Evolutionary conservation across 2,797 vertebrate genomes (phyloP).

Genomic region (Pristis pectinata): DNA sequence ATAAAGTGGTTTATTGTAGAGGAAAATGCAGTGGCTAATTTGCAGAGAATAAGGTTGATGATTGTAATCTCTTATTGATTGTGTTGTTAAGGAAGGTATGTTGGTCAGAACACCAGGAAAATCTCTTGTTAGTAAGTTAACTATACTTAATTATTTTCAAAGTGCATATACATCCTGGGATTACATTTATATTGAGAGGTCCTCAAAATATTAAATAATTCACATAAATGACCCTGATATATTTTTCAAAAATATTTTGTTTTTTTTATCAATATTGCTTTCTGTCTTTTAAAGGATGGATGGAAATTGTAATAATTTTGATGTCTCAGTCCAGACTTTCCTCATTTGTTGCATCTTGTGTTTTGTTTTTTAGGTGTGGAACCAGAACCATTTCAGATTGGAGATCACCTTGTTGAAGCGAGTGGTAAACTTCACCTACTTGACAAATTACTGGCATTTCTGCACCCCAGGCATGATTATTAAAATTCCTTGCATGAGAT

Average conservation of each 20-base stretch:
- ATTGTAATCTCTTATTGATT: background rate
- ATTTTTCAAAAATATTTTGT: background rate
- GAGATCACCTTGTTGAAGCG: slow-evolving; percentile 81
- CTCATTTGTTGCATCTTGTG: background rate
- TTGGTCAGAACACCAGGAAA: background rate
- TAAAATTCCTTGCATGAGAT: background rate
- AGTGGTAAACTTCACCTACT: slow-evolving; percentile 84
- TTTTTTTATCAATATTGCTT: background rate
- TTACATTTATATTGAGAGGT: no score
- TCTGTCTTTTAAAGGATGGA: background rate
- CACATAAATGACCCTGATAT: background rate
- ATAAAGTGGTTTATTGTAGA: background rate
- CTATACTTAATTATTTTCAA: background rate
- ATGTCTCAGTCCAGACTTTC: background rate
- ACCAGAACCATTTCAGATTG: slow-evolving; percentile 88
- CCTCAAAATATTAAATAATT: background rate
- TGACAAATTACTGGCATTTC: slow-evolving; percentile 70
- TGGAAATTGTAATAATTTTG: background rate
- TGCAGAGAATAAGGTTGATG: background rate
- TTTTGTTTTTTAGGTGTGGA: slow-evolving; percentile 70
- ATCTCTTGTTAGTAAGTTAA: background rate
- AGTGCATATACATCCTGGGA: background rate
- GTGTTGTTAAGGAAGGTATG: background rate
- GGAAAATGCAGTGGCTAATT: background rate
- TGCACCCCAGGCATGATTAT: slow-evolving; percentile 63